Evolutionary conservation across 2,797 vertebrate genomes (phyloP).

Genomic region (Peromyscus aztecus): DNA sequence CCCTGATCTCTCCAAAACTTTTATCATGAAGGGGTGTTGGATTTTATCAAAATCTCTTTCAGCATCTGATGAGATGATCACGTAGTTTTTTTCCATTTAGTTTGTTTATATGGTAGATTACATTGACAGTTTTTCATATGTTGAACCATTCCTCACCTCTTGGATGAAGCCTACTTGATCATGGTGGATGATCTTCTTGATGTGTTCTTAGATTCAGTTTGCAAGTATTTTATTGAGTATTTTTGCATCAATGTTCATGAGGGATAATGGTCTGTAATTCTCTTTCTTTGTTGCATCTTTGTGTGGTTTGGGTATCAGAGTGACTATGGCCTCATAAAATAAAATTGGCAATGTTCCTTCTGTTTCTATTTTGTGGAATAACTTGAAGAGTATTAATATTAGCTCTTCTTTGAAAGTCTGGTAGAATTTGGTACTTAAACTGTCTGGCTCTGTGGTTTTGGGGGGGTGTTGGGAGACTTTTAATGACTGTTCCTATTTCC

Average conservation of each 20-base stretch:
- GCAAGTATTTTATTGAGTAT: neutral
- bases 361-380: neutral
- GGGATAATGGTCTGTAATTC: neutral
- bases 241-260: neutral
- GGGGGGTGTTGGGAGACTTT: neutral
- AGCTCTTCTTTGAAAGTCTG: neutral
- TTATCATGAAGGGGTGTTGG: neutral
- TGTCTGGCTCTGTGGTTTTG: neutral
- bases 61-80: neutral
- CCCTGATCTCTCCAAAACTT: neutral
- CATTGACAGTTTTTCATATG: neutral
- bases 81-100: neutral
- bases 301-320: neutral
- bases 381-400: neutral
- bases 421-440: neutral
- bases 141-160: neutral
- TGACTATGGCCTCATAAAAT: neutral
- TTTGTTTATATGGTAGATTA: neutral
- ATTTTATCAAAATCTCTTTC: neutral
- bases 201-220: neutral
- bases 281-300: neutral
- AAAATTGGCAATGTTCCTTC: neutral
- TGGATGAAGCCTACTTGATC: neutral
- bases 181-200: neutral
- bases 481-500: neutral